Evolutionary conservation across 2,113 vertebrate genomes (phyloP).

Genomic region (Eudyptes chrysolophus): DNA sequence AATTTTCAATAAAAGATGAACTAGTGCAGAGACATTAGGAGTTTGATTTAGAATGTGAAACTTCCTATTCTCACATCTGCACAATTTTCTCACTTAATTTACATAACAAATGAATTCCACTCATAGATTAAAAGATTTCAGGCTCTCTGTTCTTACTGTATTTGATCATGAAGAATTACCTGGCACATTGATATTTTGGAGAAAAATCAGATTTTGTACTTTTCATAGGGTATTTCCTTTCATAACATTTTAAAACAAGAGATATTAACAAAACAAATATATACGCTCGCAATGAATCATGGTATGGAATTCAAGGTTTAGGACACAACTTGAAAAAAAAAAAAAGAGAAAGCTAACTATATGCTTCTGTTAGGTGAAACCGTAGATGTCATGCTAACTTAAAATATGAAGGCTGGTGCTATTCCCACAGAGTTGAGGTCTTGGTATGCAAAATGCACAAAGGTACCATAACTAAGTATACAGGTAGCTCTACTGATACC

Average conservation of each 20-base stretch:
- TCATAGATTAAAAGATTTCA: constrained; percentile 8
- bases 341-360: neutral
- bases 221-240: neutral
- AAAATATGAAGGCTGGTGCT: neutral
- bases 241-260: neutral
- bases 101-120: constrained; percentile 12
- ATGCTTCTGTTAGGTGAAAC: neutral
- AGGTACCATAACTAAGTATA: neutral
- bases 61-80: neutral
- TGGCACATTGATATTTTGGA: neutral
- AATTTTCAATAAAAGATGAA: constrained; percentile 35
- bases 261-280: neutral
- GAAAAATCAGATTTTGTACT: neutral
- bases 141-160: neutral
- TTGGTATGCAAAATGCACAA: neutral
- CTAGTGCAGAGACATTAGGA: neutral
- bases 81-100: constrained; percentile 11
- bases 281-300: neutral
- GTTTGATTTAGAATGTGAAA: neutral
- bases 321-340: neutral
- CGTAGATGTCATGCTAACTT: neutral
- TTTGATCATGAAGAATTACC: constrained; percentile 19
- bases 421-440: neutral
- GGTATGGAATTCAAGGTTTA: neutral
- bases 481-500: neutral